Base-by-base conservation (phyloP, 2,888 invertebrate genomes). In the Axea sp. region DNA sequence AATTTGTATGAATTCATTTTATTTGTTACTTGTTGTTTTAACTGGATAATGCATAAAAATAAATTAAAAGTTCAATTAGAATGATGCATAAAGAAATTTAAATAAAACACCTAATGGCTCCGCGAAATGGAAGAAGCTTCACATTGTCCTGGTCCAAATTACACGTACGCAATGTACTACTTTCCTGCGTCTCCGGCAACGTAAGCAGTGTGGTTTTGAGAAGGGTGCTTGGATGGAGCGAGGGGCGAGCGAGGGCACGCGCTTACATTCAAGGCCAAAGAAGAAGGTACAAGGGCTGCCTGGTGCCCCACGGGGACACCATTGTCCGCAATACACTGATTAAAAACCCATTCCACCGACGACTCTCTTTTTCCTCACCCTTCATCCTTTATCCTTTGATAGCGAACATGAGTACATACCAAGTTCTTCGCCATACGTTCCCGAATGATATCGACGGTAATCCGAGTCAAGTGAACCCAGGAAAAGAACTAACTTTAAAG, bases 241-340 rank as follows among this genome's bases (percentile, higher is more conserved):
- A 78, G 79, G 82, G 77, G 77, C 75, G 79, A 67, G 77, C 71
- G 64, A 75, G 79, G 77, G 78, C 78, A 80, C 80, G 78, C 80
- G 78, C 77, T 77, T 74, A 77, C 64, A 75, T 74, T 75, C 79
- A 78, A 77, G 77, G 80, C 78, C 77, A 80, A 81, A 81, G 80
- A 82, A 81, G 80, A 80, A 80, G 82, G 77, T 80, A 80, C 76
- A 79, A 80, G 79, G 81, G 79, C 80, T 71, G 69, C 55, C 49
- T 75, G 80, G 77, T 78, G 79, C 82, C 83, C 84, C 83, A 82
- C 78, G 84, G 84, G 83, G 80, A 77, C 77, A 72, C 84, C 78
- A 85, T 85, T 85, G 85, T 85, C 83, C 83, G 81, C 83, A 81
- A 83, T 83, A 83, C 83, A 83, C 83, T 85, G 85, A 85, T 85